Evolutionary conservation across 2,113 vertebrate species (phyloP).

Genomic region (Galbula dea): DNA sequence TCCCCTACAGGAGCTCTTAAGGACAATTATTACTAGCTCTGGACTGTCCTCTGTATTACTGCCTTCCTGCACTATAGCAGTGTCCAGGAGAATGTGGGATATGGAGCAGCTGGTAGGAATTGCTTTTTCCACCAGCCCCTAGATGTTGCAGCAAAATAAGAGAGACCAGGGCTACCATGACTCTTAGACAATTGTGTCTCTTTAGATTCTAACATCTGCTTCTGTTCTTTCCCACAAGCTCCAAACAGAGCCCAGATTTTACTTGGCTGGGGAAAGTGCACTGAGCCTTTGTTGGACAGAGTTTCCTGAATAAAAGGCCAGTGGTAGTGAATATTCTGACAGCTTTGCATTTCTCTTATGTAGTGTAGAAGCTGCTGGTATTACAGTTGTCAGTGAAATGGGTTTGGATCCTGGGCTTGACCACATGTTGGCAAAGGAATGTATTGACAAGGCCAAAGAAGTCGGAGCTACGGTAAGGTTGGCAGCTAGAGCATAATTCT

Average conservation of each 20-base stretch:
- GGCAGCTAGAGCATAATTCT: not conserved
- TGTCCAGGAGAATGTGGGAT: not conserved
- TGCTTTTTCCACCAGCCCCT: not conserved
- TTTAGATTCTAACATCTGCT: not conserved
- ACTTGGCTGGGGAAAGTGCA: not conserved
- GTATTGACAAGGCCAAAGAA: constrained; percentile 90
- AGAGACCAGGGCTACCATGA: not conserved
- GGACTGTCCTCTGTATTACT: not conserved
- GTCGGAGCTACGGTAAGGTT: constrained; percentile 88
- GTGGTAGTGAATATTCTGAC: not conserved
- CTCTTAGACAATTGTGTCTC: not conserved
- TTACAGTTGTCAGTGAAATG: constrained; percentile 90
- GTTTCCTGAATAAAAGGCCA: not conserved
- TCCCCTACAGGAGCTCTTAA: not conserved
- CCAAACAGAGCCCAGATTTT: not conserved
- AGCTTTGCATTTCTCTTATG: not conserved
- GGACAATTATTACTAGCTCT: not conserved
- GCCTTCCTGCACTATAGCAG: not conserved
- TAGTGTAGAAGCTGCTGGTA: constrained; percentile 86
- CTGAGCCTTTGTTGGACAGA: not conserved
- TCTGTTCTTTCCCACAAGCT: not conserved
- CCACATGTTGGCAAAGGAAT: constrained; percentile 98
- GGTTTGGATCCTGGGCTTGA: constrained; percentile 98
- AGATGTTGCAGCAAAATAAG: not conserved
- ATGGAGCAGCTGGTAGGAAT: not conserved